Conservation (phyloP, 2,888 invertebrate species). For the Lycocerus yunnanus region DNA sequence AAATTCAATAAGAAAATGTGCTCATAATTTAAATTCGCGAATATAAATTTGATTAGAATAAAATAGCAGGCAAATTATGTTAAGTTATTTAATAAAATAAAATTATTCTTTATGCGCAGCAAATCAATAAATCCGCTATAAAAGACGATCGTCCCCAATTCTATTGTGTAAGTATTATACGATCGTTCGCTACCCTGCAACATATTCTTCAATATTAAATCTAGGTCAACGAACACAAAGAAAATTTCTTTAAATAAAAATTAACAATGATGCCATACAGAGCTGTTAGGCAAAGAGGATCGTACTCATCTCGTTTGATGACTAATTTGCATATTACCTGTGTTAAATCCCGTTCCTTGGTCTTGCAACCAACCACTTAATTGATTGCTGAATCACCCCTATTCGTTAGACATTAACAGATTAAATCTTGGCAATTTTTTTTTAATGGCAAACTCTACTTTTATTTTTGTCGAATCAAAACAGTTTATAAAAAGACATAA, state of each 20-base stretch:
- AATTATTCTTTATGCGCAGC: conserved; percentile 28
- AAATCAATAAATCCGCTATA: conserved; percentile 28
- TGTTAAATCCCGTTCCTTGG: conserved; percentile 1
- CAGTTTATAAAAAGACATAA: background rate
- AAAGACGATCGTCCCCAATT: conserved; percentile 29
- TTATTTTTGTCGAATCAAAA: background rate
- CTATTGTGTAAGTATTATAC: conserved; percentile 26
- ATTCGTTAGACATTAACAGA: background rate
- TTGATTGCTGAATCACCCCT: background rate
- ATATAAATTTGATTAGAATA: conserved; percentile 5
- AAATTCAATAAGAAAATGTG: background rate
- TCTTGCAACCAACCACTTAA: background rate
- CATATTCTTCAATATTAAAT: conserved; percentile 27
- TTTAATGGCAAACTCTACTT: background rate
- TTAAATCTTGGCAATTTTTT: background rate
- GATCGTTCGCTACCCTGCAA: conserved; percentile 26
- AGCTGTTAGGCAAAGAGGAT: conserved; percentile 7
- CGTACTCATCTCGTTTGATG: conserved; percentile 15
- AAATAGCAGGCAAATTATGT: conserved; percentile 13
- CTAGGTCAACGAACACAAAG: conserved; percentile 29
- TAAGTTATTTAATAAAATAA: conserved; percentile 18
- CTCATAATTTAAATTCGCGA: background rate
- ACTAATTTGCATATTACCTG: conserved; percentile 20
- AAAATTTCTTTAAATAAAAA: conserved; percentile 18
- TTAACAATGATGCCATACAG: conserved; percentile 17